phyloP scores from a whole-genome alignment of 2,888 invertebrate genomes.

The Drosophila phalerata region DNA sequence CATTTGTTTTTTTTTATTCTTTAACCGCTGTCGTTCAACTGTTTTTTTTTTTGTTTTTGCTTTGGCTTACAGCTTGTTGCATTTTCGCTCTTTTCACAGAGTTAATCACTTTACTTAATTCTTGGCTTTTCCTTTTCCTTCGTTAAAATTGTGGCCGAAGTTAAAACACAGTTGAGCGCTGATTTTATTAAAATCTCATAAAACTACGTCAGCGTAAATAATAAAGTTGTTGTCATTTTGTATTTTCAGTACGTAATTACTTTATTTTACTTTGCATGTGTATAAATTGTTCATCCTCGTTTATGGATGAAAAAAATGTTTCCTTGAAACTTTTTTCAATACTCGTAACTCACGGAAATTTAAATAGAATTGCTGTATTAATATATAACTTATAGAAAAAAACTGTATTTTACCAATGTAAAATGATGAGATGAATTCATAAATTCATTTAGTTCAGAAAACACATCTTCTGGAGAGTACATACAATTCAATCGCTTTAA shows the following conservation, averaged over 20 bases:
- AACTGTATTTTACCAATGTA: too few species aligned
- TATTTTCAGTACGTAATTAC: conserved; percentile 20
- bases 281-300: background rate
- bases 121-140: conserved; percentile 43
- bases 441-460: too few species aligned
- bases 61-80: conserved; percentile 48
- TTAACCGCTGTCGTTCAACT: conserved; percentile 29
- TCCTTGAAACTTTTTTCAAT: background rate
- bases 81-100: conserved; percentile 39
- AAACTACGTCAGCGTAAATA: conserved; percentile 73
- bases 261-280: conserved; percentile 13
- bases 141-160: conserved; percentile 48
- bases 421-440: too few species aligned
- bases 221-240: conserved; percentile 61
- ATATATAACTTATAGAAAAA: too few species aligned
- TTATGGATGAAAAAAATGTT: background rate
- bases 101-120: conserved; percentile 61
- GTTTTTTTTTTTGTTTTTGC: background rate
- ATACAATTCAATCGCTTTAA: too few species aligned
- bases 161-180: conserved; percentile 38
- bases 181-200: conserved; percentile 72
- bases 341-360: background rate
- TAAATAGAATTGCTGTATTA: background rate
- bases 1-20: conserved; percentile 8
- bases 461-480: too few species aligned